Conservation (phyloP, 2,888 invertebrate genomes). For the Carpatolechia fugitivella region DNA sequence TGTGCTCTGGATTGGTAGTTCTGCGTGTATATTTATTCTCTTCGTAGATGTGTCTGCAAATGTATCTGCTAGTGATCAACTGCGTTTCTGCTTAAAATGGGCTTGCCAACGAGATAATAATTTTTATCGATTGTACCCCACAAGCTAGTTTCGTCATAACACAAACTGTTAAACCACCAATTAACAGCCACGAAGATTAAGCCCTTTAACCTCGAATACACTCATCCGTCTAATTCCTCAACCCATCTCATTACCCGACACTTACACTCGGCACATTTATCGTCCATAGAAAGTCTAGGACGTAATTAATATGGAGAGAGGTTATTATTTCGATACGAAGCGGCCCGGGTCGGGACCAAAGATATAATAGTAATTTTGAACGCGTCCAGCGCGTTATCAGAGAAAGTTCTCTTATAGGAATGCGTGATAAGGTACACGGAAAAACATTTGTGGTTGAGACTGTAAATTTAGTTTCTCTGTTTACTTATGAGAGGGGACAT, state of each 20-base stretch:
- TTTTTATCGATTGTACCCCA: too few relatives aligned
- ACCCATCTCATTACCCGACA: constrained; percentile 56
- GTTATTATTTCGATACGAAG: constrained; percentile 65
- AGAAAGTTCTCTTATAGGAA: constrained; percentile 62
- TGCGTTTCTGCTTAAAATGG: too few relatives aligned
- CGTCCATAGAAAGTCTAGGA: constrained; percentile 65
- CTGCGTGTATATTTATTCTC: too few relatives aligned
- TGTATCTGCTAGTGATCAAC: too few relatives aligned
- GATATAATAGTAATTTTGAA: constrained; percentile 50
- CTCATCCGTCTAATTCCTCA: constrained; percentile 50
- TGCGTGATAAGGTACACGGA: constrained; percentile 39
- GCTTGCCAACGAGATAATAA: too few relatives aligned
- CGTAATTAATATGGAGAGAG: constrained; percentile 72
- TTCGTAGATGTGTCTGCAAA: too few relatives aligned
- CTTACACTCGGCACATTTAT: constrained; percentile 54
- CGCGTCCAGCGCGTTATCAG: constrained; percentile 57
- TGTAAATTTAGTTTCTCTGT: not conserved
- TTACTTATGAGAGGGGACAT: not conserved
- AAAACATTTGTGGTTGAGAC: constrained; percentile 21
- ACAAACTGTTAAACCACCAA: not conserved
- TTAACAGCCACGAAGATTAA: constrained; percentile 23
- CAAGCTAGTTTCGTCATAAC: too few relatives aligned
- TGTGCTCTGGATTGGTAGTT: too few relatives aligned
- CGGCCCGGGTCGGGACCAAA: constrained; percentile 39
- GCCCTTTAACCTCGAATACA: constrained; percentile 36